A percentile compares a stretch with the other conserved stretches of the same genome.
Evolutionary conservation across 2,113 vertebrate genomes (phyloP).

Genomic region (Sander lucioperca): DNA sequence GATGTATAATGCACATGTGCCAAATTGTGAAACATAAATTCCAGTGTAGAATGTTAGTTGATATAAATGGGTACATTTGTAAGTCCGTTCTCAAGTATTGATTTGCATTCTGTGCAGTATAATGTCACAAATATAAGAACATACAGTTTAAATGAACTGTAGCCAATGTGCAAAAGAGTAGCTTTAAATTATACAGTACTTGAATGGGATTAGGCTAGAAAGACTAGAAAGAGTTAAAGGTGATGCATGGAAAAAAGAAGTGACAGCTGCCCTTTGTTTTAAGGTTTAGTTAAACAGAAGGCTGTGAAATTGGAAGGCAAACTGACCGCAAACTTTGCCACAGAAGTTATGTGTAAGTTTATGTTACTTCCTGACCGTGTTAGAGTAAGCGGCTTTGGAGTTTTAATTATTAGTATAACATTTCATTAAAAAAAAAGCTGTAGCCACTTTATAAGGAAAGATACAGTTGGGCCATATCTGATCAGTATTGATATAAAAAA

Average conservation of each 20-base stretch:
- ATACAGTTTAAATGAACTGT: slow-evolving; percentile 20
- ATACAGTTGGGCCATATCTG: neutral
- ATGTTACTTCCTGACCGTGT: slow-evolving; percentile 1
- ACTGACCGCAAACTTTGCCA: slow-evolving; percentile 10
- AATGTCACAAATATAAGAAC: neutral
- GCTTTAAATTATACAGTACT: slow-evolving; percentile 41
- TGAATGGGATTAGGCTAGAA: slow-evolving; percentile 16
- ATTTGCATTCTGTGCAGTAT: neutral
- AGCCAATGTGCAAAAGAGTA: slow-evolving; percentile 14
- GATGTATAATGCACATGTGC: slow-evolving; percentile 2
- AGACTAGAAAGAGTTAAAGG: slow-evolving; percentile 40
- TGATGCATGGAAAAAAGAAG: slow-evolving; percentile 24
- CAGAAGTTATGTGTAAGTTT: slow-evolving; percentile 13
- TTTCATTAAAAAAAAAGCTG: neutral
- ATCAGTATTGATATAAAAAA: neutral
- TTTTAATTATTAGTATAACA: neutral
- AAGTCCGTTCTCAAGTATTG: neutral
- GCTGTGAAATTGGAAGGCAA: slow-evolving; percentile 51
- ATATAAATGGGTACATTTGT: slow-evolving; percentile 10
- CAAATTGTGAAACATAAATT: slow-evolving; percentile 18
- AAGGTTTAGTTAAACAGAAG: slow-evolving; percentile 50
- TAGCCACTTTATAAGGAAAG: neutral
- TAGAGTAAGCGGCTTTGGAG: neutral
- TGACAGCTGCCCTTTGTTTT: slow-evolving; percentile 21
- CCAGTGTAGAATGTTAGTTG: neutral